A percentile compares a stretch with the other conserved stretches of the same genome.
phyloP scores from a whole-genome alignment of 2,888 invertebrate genomes.

The Agapetus fuscipes region DNA sequence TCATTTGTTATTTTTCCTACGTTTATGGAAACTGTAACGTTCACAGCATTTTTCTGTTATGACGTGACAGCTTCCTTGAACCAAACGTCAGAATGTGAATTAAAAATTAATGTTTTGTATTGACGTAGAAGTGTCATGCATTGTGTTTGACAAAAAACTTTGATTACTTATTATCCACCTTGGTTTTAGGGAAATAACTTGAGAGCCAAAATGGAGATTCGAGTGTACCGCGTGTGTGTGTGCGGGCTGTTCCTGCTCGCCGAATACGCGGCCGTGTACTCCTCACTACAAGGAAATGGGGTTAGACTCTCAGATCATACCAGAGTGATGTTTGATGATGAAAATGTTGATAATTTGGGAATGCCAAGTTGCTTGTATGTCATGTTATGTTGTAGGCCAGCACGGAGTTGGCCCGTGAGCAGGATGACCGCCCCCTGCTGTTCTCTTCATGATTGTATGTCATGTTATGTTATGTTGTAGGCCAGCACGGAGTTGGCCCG shows the following conservation, averaged over 20 bases:
- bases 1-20: too few relatives aligned
- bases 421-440: conserved; percentile 65
- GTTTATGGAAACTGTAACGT: too few relatives aligned
- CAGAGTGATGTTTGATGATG: conserved; percentile 3
- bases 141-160: conserved; percentile 1
- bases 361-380: too few relatives aligned
- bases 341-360: conserved; percentile 2
- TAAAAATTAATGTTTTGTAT: too few relatives aligned
- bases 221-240: conserved; percentile 1
- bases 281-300: conserved; percentile 4
- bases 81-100: too few relatives aligned
- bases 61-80: too few relatives aligned
- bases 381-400: conserved; percentile 37
- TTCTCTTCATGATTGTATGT: too few relatives aligned
- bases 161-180: conserved; percentile 5
- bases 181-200: background rate
- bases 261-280: conserved; percentile 5
- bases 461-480: too few relatives aligned
- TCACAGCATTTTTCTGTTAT: too few relatives aligned
- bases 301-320: conserved; percentile 9
- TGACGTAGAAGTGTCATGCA: conserved; percentile 16
- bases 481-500: conserved; percentile 56
- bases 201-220: conserved; percentile 4
- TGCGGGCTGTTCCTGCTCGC: conserved; percentile 4
- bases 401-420: conserved; percentile 57